These are phyloP conservation scores for Automeris io DNA, from an alignment of 2,888 invertebrate species.

Conservation along the genomic window DNA sequence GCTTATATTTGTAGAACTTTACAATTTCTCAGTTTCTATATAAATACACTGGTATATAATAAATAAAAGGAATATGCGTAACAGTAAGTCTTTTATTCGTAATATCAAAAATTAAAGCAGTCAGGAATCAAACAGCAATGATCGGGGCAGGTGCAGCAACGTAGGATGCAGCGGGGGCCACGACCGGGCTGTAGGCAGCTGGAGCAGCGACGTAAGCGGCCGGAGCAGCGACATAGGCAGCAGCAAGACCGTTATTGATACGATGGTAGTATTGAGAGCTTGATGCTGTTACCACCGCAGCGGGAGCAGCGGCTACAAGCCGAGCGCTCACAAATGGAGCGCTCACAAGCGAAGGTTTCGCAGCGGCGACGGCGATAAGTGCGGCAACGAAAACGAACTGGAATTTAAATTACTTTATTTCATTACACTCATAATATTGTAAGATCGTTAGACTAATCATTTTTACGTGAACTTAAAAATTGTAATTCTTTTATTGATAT, in stretches of 20 bases:
- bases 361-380: slow-evolving; percentile 49
- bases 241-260: slow-evolving; percentile 75
- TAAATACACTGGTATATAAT: too few relatives aligned
- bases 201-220: slow-evolving; percentile 48
- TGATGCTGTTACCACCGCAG: slow-evolving; percentile 78
- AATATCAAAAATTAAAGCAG: slow-evolving; percentile 28
- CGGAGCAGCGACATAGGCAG: slow-evolving; percentile 61
- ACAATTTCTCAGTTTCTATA: too few relatives aligned
- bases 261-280: slow-evolving; percentile 83
- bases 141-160: slow-evolving; percentile 27
- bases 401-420: too few relatives aligned
- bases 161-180: slow-evolving; percentile 32
- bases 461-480: too few relatives aligned
- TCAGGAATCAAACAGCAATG: slow-evolving; percentile 28
- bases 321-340: slow-evolving; percentile 39
- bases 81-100: slow-evolving; percentile 23
- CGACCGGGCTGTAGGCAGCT: slow-evolving; percentile 35
- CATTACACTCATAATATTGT: too few relatives aligned
- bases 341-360: slow-evolving; percentile 51
- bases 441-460: too few relatives aligned
- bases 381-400: slow-evolving; percentile 55
- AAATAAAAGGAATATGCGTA: too few relatives aligned
- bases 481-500: too few relatives aligned
- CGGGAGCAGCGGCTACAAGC: slow-evolving; percentile 52
- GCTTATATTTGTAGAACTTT: too few relatives aligned